These are phyloP conservation scores for Pterophyllum scalare DNA, from an alignment of 2,113 vertebrate species.

Conservation along the genomic window DNA sequence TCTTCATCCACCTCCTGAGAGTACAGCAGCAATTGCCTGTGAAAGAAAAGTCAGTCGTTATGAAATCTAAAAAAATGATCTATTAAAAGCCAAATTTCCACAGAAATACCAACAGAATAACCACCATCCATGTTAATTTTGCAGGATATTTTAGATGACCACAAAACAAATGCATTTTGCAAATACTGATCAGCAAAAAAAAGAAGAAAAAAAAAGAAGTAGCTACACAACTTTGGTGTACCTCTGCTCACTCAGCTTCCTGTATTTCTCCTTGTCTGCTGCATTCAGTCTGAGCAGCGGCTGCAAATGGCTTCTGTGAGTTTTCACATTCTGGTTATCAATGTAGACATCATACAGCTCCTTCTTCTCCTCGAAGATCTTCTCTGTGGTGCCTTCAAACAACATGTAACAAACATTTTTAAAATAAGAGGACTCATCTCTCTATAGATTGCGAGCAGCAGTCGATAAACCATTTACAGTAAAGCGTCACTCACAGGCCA, in stretches of 20 bases:
- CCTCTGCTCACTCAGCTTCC: conserved; percentile 96
- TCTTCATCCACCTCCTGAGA: conserved; percentile 94
- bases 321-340: conserved; percentile 99
- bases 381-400: conserved; percentile 94
- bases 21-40: conserved; percentile 95
- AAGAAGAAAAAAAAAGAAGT: background rate
- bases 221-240: conserved; percentile 39
- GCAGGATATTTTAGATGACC: fast-evolving
- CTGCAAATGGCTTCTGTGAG: conserved; percentile 89
- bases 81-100: background rate
- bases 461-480: background rate
- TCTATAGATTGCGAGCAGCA: background rate
- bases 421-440: background rate
- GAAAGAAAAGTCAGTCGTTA: background rate
- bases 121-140: too few species aligned
- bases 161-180: background rate
- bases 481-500: conserved; percentile 90
- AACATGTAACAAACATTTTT: background rate
- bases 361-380: conserved; percentile 97
- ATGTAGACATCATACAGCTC: conserved; percentile 95
- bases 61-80: background rate
- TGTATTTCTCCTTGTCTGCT: conserved; percentile 93
- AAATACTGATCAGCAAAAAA: background rate
- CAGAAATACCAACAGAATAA: background rate
- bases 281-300: conserved; percentile 91